phyloP scores from a whole-genome alignment of 2,797 vertebrate genomes.

The Buphagus erythrorhynchus region DNA sequence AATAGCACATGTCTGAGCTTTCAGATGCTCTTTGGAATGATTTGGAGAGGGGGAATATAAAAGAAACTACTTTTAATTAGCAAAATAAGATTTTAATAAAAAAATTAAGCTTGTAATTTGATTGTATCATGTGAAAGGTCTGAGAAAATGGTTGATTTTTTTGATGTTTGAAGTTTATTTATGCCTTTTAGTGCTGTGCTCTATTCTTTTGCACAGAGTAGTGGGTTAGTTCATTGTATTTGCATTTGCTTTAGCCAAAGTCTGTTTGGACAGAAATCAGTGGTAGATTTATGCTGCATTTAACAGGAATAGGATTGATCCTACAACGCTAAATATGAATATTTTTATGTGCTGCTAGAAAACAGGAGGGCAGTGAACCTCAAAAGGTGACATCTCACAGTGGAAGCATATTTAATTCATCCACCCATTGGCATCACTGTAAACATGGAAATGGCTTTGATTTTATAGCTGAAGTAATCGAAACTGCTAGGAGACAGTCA shows the following conservation, averaged over 20 bases:
- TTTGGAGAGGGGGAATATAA: not conserved
- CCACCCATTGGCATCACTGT: not conserved
- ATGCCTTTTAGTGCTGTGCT: not conserved
- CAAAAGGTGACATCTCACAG: not conserved
- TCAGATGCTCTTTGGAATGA: not conserved
- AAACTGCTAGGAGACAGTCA: not conserved
- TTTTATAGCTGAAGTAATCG: slow-evolving; percentile 12
- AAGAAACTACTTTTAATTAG: not conserved
- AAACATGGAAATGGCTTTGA: not conserved
- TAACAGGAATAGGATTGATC: not conserved
- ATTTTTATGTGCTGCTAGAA: not conserved
- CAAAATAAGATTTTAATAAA: not conserved
- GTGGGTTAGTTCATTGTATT: not conserved
- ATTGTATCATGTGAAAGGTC: not conserved
- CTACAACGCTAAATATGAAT: not conserved
- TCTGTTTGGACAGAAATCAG: not conserved
- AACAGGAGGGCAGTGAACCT: not conserved
- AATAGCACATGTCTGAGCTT: not conserved
- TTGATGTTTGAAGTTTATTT: not conserved
- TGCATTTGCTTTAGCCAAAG: not conserved
- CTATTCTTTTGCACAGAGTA: not conserved
- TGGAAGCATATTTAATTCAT: not conserved
- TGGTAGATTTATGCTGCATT: not conserved
- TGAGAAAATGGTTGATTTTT: not conserved
- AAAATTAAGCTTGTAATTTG: not conserved